Percentiles rank a stretch among this genome's conserved stretches.
phyloP scores from a whole-genome alignment of 23 tunicate genomes.

The Oikopleura dioica region DNA sequence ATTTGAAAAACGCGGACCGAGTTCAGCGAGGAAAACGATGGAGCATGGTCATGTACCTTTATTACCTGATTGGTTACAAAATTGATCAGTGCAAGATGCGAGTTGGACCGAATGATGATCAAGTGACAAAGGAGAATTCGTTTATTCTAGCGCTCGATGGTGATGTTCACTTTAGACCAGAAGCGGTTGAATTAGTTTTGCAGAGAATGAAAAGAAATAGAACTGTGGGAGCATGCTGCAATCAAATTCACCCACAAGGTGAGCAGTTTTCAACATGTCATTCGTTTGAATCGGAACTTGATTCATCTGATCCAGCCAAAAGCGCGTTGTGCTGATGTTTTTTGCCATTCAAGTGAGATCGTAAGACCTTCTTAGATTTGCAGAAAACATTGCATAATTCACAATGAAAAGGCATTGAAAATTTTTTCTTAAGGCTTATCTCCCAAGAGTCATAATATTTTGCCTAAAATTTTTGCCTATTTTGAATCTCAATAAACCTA shows the following conservation, averaged over 20 bases:
- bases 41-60: slow-evolving; percentile 98
- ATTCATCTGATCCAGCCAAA: too few species aligned
- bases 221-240: slow-evolving; percentile 87
- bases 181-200: slow-evolving; percentile 41
- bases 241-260: slow-evolving; percentile 89
- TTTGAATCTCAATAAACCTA: too few species aligned
- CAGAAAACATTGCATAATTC: too few species aligned
- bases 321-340: too few species aligned
- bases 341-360: too few species aligned
- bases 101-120: background rate
- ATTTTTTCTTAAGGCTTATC: too few species aligned
- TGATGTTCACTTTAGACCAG: slow-evolving; percentile 83
- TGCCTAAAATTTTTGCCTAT: too few species aligned
- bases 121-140: slow-evolving; percentile 15
- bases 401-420: too few species aligned
- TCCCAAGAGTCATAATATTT: too few species aligned
- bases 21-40: slow-evolving; percentile 41
- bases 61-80: slow-evolving; percentile 65
- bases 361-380: too few species aligned
- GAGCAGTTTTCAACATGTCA: too few species aligned
- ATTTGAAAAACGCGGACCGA: slow-evolving; percentile 51
- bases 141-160: slow-evolving; percentile 86
- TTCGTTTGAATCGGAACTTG: too few species aligned
- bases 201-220: slow-evolving; percentile 80
- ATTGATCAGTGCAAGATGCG: background rate